Base-by-base conservation (phyloP, 2,888 invertebrate genomes). In the Perizoma affinitatum region DNA sequence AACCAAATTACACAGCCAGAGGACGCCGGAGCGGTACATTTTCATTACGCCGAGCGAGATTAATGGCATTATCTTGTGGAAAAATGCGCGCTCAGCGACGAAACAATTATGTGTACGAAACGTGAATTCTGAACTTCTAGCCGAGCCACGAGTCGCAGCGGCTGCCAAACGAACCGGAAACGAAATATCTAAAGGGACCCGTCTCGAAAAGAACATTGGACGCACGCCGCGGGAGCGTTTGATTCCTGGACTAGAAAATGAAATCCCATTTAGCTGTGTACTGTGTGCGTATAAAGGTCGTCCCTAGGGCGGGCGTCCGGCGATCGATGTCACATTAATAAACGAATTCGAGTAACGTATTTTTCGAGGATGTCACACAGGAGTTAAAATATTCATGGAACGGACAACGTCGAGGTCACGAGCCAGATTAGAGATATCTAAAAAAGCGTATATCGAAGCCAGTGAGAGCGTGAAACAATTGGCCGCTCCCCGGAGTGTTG, bases 241-340 rank as follows among this genome's bases (percentile, higher is more conserved):
- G 88, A 88, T 84, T 86, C 77, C 80, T 87, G 84, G 85, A 90
- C 86, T 89, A 90, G 90, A 90, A 90, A 90, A 90, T 88, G 83
- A 86, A 90, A 88, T 84, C 83, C 82, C 81, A 84, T 88, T 87
- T 86, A 87, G 83, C 80, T 79, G 75, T 72, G 69, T 75, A 78
- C 75, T 79, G 75, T 72, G 69, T 75, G 78, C 75, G 79, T 74
- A 73, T 68, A 72, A 74, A 72, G 75, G 72, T 71, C 58, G 63
- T 83, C 85, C 87, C 80, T 54, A 43, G 79, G 78, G 81, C 54
- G 66, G 70, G 67, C 59, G 74, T 70, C 66, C 65, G 64, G 65
- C 76, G 79, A 87, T 86, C 86, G 85, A 83, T 84, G 74, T 68
- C 75, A 84, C 84, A 87, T 89, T 89, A 89, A 88, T 88, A 88